phyloP scores from a whole-genome alignment of 2,113 vertebrate species.

The Plecturocebus donacophilus region DNA sequence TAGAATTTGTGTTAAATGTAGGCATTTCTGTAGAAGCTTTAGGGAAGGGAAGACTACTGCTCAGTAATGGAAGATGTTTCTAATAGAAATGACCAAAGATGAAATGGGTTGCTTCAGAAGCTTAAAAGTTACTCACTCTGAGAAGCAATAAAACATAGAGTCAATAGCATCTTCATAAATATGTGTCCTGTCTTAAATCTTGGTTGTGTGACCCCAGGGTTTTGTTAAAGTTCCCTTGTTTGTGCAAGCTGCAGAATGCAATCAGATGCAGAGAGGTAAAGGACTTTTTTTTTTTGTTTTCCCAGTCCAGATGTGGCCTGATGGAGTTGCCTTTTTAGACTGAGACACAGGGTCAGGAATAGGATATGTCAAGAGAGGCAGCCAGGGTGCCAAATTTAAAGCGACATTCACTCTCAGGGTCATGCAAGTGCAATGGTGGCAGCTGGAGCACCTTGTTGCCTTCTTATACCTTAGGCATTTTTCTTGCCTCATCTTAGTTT shows the following conservation, averaged over 20 bases:
- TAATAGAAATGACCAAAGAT: background rate
- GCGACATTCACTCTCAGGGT: background rate
- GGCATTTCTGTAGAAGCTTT: background rate
- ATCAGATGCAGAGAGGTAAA: background rate
- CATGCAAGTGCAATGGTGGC: background rate
- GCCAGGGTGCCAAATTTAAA: background rate
- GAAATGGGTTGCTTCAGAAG: background rate
- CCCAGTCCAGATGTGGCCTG: background rate
- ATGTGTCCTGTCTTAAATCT: background rate
- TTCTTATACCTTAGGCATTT: background rate
- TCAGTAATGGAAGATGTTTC: background rate
- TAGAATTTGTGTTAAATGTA: background rate
- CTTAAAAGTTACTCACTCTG: background rate
- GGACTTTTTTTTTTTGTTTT: background rate
- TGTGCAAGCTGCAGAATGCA: background rate
- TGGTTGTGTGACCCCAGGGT: background rate
- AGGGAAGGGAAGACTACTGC: background rate
- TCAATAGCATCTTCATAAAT: slow-evolving; percentile 8
- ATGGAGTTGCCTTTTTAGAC: background rate
- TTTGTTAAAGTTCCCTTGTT: background rate
- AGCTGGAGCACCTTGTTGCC: background rate
- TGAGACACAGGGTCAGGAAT: background rate
- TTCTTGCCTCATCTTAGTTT: background rate
- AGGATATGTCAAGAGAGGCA: background rate
- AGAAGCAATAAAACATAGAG: background rate